Percentiles rank a stretch among this genome's conserved stretches.
These are phyloP conservation scores for Taenioides sp. DNA, from an alignment of 2,797 vertebrate genomes.

Conservation along the genomic window DNA sequence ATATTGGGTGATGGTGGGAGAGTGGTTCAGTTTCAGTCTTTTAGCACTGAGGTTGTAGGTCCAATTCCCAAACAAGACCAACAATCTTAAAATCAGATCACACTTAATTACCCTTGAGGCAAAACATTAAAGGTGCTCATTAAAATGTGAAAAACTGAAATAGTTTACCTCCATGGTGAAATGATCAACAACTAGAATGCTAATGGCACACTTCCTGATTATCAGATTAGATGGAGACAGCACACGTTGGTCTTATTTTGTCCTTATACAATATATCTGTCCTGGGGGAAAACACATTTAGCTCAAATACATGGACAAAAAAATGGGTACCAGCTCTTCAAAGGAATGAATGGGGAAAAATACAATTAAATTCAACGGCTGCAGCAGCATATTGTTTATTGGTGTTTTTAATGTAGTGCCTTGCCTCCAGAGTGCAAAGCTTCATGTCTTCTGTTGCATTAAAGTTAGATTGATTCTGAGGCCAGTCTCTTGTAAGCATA, in stretches of 20 bases:
- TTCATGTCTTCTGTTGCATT: slow-evolving; percentile 2
- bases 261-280: too few species aligned
- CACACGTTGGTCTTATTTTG: too few species aligned
- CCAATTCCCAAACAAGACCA: background rate
- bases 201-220: background rate
- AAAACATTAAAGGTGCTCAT: too few species aligned
- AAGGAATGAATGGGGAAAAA: background rate
- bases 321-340: too few species aligned
- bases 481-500: background rate
- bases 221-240: too few species aligned
- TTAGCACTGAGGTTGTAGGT: background rate
- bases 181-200: background rate
- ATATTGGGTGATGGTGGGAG: background rate
- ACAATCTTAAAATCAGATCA: too few species aligned
- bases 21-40: background rate
- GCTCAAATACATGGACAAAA: too few species aligned
- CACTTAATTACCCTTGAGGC: too few species aligned
- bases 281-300: too few species aligned
- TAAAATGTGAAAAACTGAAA: too few species aligned
- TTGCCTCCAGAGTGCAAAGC: slow-evolving; percentile 15
- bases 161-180: too few species aligned
- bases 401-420: background rate
- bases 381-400: background rate
- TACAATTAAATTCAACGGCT: background rate
- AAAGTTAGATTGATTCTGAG: slow-evolving; percentile 6